phyloP scores from a whole-genome alignment of 2,888 invertebrate genomes.

The Rapana venosa region DNA sequence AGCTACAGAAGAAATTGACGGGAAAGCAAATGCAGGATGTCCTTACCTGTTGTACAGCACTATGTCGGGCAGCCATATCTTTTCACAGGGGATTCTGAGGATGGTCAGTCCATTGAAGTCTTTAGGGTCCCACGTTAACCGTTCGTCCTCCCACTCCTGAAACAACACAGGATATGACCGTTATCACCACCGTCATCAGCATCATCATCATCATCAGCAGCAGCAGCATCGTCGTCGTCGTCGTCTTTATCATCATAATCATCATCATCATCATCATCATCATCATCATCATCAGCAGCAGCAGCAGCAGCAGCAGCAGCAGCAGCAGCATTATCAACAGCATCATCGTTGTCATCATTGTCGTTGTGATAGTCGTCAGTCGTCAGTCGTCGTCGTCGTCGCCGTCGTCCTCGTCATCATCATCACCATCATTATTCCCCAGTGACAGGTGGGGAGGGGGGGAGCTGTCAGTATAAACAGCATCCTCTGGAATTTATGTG shows the following conservation, averaged over 20 bases:
- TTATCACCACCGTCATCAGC: too few relatives aligned
- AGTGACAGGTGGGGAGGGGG: too few relatives aligned
- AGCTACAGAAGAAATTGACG: too few relatives aligned
- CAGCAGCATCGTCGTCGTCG: background rate
- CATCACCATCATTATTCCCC: background rate
- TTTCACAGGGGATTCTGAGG: constrained; percentile 83
- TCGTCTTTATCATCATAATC: too few relatives aligned
- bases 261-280: background rate
- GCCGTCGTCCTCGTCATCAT: background rate
- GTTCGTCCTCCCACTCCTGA: constrained; percentile 85
- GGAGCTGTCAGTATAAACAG: too few relatives aligned
- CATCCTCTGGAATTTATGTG: too few relatives aligned
- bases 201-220: too few relatives aligned
- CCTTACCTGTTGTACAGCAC: constrained; percentile 84
- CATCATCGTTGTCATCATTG: background rate
- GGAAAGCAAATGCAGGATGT: too few relatives aligned
- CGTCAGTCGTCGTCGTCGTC: background rate
- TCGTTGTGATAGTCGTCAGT: background rate
- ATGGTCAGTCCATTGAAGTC: constrained; percentile 84
- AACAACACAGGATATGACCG: constrained; percentile 20
- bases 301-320: too few relatives aligned
- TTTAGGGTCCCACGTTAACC: constrained; percentile 85
- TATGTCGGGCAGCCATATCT: constrained; percentile 84
- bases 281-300: too few relatives aligned
- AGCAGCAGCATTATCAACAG: background rate